Evolutionary conservation across 2,113 vertebrate species (phyloP).

Genomic region (Stercorarius parasiticus): DNA sequence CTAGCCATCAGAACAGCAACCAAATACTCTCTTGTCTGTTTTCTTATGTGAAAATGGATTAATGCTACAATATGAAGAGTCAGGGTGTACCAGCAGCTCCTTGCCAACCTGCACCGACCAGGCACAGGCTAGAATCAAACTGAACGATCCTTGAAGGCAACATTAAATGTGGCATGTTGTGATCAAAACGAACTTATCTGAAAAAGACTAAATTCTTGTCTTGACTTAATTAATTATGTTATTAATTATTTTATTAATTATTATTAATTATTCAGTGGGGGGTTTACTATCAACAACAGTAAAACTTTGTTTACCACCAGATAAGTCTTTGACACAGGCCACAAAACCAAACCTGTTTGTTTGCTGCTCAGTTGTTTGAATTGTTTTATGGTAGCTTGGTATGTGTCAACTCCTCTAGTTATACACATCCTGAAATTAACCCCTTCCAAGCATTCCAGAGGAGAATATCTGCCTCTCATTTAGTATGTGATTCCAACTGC

Average conservation of each 20-base stretch:
- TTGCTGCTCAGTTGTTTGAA: background rate
- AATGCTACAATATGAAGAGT: background rate
- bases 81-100: fast-evolving
- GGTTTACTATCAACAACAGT: background rate
- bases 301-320: background rate
- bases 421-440: background rate
- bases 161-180: background rate
- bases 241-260: background rate
- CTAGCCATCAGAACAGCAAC: background rate
- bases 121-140: background rate
- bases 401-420: background rate
- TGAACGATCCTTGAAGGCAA: background rate
- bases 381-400: background rate
- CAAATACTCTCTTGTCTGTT: background rate
- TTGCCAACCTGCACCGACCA: background rate
- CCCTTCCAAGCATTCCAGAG: background rate
- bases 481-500: background rate
- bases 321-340: background rate
- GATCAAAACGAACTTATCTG: background rate
- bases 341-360: background rate
- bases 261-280: background rate
- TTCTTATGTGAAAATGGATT: background rate
- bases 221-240: background rate
- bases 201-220: background rate
- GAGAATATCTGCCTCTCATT: background rate